Evolutionary conservation across 2,888 invertebrate genomes (phyloP).

Genomic region (Mechanitis messenoides): DNA sequence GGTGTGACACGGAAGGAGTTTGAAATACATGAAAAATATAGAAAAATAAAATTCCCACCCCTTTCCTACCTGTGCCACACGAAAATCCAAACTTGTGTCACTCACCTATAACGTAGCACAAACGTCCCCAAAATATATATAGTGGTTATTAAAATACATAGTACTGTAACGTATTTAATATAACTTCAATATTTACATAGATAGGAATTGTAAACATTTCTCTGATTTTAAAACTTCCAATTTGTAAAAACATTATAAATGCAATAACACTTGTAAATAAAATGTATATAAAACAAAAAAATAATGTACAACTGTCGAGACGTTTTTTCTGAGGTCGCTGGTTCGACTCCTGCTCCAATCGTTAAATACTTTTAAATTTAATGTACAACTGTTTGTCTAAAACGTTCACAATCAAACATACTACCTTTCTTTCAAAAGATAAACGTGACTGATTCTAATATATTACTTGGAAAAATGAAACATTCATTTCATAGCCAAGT

Average conservation of each 20-base stretch:
- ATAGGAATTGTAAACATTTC: too few relatives aligned
- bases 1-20: slow-evolving; percentile 69
- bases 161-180: too few relatives aligned
- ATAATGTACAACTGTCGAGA: background rate
- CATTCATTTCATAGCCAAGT: slow-evolving; percentile 41
- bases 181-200: too few relatives aligned
- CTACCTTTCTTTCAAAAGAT: slow-evolving; percentile 55
- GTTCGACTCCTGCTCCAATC: too few relatives aligned
- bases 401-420: slow-evolving; percentile 42
- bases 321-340: too few relatives aligned
- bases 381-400: background rate
- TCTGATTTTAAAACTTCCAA: too few relatives aligned
- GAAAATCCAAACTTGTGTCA: slow-evolving; percentile 72
- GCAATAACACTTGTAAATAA: too few relatives aligned
- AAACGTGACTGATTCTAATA: slow-evolving; percentile 32
- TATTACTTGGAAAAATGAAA: slow-evolving; percentile 36
- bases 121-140: background rate
- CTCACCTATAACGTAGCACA: slow-evolving; percentile 59
- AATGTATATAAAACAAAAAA: background rate
- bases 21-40: slow-evolving; percentile 23
- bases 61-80: slow-evolving; percentile 76
- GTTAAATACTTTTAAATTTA: too few relatives aligned
- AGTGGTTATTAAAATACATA: too few relatives aligned
- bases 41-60: slow-evolving; percentile 33
- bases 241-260: too few relatives aligned